These are phyloP conservation scores for Poeciliopsis turrubarensis DNA, from an alignment of 2,113 vertebrate genomes.

Conservation along the genomic window DNA sequence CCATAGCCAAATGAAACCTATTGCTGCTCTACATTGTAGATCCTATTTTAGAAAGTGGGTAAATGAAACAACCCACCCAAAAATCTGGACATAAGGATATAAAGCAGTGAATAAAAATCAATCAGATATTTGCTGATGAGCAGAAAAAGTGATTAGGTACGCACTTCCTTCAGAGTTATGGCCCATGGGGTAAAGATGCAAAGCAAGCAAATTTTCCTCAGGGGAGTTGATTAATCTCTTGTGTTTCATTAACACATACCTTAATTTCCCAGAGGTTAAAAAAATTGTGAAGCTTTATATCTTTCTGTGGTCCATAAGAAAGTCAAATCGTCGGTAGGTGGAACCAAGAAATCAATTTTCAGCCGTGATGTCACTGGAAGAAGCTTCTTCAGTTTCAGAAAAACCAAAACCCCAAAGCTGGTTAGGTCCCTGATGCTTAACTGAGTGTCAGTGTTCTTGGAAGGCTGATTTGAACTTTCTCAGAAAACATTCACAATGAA, in stretches of 20 bases:
- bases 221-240: conserved; percentile 68
- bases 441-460: conserved; percentile 1
- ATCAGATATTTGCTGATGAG: too few species aligned
- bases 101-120: too few species aligned
- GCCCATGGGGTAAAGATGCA: conserved; percentile 33
- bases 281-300: conserved; percentile 23
- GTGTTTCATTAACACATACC: conserved; percentile 61
- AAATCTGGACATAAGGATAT: too few species aligned
- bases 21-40: too few species aligned
- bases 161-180: conserved; percentile 1
- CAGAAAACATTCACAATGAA: conserved; percentile 10
- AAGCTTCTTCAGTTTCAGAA: not conserved
- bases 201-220: conserved; percentile 52
- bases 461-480: not conserved
- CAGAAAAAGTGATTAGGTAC: not conserved
- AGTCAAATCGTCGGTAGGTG: not conserved
- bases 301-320: conserved; percentile 20
- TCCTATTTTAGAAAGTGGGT: too few species aligned
- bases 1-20: too few species aligned
- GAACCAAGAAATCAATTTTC: not conserved
- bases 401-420: not conserved
- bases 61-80: too few species aligned
- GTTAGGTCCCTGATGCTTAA: not conserved
- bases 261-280: conserved; percentile 21
- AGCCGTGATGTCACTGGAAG: not conserved